These are phyloP conservation scores for Labroides dimidiatus DNA, from an alignment of 2,797 vertebrate genomes.

Conservation along the genomic window DNA sequence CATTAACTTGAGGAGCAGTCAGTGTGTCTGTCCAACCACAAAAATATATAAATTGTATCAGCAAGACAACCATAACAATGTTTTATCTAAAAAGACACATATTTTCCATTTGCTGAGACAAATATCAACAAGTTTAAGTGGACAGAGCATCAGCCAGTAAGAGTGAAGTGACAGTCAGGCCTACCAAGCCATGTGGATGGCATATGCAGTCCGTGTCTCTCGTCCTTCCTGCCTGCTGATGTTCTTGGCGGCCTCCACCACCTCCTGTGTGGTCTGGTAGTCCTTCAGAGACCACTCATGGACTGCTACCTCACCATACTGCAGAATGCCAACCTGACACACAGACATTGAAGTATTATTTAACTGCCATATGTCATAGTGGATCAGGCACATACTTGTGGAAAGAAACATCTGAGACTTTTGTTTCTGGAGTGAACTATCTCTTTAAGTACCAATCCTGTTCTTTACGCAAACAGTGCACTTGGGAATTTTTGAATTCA, in stretches of 20 bases:
- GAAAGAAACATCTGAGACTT: slow-evolving; percentile 46
- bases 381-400: slow-evolving; percentile 30
- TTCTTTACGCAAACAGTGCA: slow-evolving; percentile 69
- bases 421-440: slow-evolving; percentile 50
- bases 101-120: slow-evolving; percentile 50
- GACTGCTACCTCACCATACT: slow-evolving; percentile 91
- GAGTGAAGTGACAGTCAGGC: slow-evolving; percentile 28
- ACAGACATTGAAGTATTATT: slow-evolving; percentile 24
- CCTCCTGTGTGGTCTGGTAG: slow-evolving; percentile 88
- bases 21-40: too few species aligned
- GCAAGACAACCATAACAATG: slow-evolving; percentile 30
- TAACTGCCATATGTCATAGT: slow-evolving; percentile 31
- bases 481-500: slow-evolving; percentile 73
- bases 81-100: slow-evolving; percentile 26
- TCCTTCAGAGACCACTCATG: slow-evolving; percentile 93
- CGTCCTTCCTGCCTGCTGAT: slow-evolving; percentile 94
- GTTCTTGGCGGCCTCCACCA: slow-evolving; percentile 92
- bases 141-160: slow-evolving; percentile 6
- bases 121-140: slow-evolving; percentile 23
- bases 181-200: slow-evolving; percentile 92
- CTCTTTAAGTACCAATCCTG: slow-evolving; percentile 61
- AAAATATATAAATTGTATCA: too few species aligned
- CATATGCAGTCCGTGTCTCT: slow-evolving; percentile 92
- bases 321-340: slow-evolving; percentile 91
- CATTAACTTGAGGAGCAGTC: too few species aligned